phyloP scores from a whole-genome alignment of 2,797 vertebrate species.

The Naso thynnoides region DNA sequence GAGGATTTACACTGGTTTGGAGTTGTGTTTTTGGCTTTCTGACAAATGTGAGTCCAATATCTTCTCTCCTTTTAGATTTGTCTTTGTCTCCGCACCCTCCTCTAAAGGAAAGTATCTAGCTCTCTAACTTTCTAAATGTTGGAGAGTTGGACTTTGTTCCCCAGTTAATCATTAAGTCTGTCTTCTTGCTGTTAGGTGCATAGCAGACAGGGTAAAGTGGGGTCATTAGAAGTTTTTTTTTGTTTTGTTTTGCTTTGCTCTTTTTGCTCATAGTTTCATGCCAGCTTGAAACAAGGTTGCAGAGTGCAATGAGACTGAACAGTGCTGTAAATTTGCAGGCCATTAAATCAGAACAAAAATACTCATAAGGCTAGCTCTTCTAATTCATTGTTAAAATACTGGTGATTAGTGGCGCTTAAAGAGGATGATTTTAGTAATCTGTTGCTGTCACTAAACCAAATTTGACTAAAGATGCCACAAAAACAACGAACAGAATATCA shows the following conservation, averaged over 20 bases:
- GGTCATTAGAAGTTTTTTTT: background rate
- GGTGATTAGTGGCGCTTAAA: background rate
- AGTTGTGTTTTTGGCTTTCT: background rate
- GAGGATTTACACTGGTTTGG: background rate
- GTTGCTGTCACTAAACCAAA: too few species aligned
- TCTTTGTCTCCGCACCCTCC: background rate
- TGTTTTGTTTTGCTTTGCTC: too few species aligned
- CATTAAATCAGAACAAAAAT: background rate
- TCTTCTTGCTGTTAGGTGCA: background rate
- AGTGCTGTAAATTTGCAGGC: background rate
- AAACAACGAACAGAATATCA: too few species aligned
- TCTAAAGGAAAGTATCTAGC: background rate
- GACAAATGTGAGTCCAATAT: slow-evolving; percentile 2
- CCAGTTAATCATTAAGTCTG: background rate
- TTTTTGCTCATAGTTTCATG: slow-evolving; percentile 1
- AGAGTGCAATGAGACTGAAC: background rate
- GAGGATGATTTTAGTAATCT: background rate
- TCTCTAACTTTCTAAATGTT: background rate
- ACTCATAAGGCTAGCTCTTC: background rate
- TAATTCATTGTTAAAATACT: background rate
- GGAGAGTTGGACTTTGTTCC: background rate
- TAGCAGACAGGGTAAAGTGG: background rate
- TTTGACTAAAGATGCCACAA: background rate
- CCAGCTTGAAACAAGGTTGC: background rate
- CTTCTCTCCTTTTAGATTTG: background rate